Base-by-base conservation (phyloP, 1,140 invertebrate genomes). In the Papilio aristodemus region DNA sequence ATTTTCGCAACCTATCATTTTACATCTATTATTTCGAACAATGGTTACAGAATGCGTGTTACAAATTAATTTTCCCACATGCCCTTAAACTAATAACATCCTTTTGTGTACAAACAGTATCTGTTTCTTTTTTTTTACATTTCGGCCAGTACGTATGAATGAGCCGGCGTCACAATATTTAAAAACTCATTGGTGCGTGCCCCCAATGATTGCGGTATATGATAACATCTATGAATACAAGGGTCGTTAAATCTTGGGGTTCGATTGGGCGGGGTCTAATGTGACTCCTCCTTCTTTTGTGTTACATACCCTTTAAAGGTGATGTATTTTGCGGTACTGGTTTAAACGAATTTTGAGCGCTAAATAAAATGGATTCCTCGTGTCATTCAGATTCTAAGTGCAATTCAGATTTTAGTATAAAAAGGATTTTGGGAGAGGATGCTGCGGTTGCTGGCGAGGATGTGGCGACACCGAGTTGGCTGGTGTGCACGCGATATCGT, bases 401-500 rank as follows among this genome's bases (percentile, higher is more conserved):
- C 58, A 76, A 75, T 73, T 87, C 86, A 27, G 91, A 93, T 84
- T 93, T 93, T 74, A 93, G 92, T 78, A 93, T 93, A 19, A 91
- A 92, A 63, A 87, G 92, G 71, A 93, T 93, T 70, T 82, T 93
- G 74, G 90, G 90, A 75, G 81, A 83, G 43, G 78, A 84, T 25
- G 50, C 72, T 9, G 81, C 71, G 27, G 85, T 80, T 19, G 79
- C 78, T 10, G 70, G 72, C 14, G 71, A 72, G 11, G 68, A 59
- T 19, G 66, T 46, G 6, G 73, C 78, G 59, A 62, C 80, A 13
- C 92, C 91, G 4, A 86, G 91, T 14, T 96, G 95, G 95, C 84
- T 96, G 32, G 94, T 94, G 66, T 96, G 95, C 75, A 96, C 95
- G 0, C 88, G 95, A 70, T 96, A 96, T 78, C 94, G 93, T 73